These are phyloP conservation scores for Akabosia matsudoensis DNA, from an alignment of 1,140 invertebrate species.

Conservation along the genomic window DNA sequence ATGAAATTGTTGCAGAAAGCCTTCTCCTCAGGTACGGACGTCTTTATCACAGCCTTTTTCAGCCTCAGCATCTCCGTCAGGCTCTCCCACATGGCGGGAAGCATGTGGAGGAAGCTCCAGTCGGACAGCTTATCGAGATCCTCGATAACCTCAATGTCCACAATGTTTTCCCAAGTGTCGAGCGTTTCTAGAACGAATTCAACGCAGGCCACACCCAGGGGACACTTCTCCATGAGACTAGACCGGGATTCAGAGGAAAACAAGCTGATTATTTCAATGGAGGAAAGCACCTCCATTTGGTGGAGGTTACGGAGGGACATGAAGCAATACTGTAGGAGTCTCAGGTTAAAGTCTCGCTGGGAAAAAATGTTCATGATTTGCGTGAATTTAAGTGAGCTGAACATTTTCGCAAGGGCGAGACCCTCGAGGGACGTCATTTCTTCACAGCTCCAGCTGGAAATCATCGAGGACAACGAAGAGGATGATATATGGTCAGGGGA, in stretches of 20 bases:
- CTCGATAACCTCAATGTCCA: neutral
- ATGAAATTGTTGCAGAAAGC: slow-evolving; percentile 42
- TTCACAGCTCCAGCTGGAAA: slow-evolving; percentile 31
- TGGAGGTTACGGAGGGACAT: slow-evolving; percentile 21
- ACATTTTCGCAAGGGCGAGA: slow-evolving; percentile 36
- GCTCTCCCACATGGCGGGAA: slow-evolving; percentile 36
- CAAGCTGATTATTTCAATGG: slow-evolving; percentile 31
- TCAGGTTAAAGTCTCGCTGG: slow-evolving; percentile 31
- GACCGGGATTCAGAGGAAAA: slow-evolving; percentile 35
- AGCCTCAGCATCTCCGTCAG: slow-evolving; percentile 36
- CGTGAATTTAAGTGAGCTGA: slow-evolving; percentile 32
- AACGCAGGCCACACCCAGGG: slow-evolving; percentile 39
- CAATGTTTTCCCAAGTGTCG: slow-evolving; percentile 38
- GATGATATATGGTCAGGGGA: neutral
- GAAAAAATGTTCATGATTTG: slow-evolving; percentile 35
- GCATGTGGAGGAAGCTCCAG: neutral
- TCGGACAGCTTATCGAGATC: neutral
- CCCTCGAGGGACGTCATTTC: slow-evolving; percentile 39
- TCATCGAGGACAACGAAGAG: neutral
- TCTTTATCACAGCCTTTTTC: slow-evolving; percentile 32
- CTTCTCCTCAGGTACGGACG: neutral
- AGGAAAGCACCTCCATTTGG: slow-evolving; percentile 12
- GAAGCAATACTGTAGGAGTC: slow-evolving; percentile 36
- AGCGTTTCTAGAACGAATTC: slow-evolving; percentile 41
- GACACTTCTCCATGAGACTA: slow-evolving; percentile 32